Percentiles rank a stretch among this genome's conserved stretches.
phyloP scores from a whole-genome alignment of 2,113 vertebrate species.

The Mola mola region DNA sequence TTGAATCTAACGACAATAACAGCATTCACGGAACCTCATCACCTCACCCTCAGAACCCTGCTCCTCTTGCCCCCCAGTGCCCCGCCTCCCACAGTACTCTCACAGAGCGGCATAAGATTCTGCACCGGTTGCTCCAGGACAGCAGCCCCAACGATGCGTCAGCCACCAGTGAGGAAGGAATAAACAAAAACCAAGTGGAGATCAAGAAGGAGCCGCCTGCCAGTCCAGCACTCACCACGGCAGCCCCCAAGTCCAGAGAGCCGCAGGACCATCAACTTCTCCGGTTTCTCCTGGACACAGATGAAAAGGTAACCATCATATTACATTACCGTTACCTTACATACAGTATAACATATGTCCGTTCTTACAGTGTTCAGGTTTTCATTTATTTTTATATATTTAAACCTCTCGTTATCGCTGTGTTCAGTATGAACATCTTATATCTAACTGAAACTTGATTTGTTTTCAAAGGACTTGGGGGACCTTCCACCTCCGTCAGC shows the following conservation, averaged over 20 bases:
- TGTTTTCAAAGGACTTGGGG: slow-evolving; percentile 79
- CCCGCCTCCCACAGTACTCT: slow-evolving; percentile 93
- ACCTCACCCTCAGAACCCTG: slow-evolving; percentile 66
- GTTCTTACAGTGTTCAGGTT: too few species aligned
- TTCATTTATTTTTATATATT: background rate
- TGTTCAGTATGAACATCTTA: background rate
- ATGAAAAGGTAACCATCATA: slow-evolving; percentile 81
- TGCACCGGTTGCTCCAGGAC: slow-evolving; percentile 94
- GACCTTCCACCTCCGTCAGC: slow-evolving; percentile 84
- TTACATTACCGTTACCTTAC: too few species aligned
- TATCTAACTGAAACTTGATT: background rate
- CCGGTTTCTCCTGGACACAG: slow-evolving; percentile 93
- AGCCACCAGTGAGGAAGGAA: slow-evolving; percentile 50
- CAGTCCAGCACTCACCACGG: slow-evolving; percentile 57
- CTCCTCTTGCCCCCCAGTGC: slow-evolving; percentile 81
- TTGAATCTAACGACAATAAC: slow-evolving; percentile 35
- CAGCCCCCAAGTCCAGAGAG: slow-evolving; percentile 77
- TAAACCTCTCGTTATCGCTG: background rate
- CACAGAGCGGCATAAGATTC: slow-evolving; percentile 93
- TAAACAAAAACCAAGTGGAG: slow-evolving; percentile 58
- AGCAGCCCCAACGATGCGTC: slow-evolving; percentile 88
- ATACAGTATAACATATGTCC: too few species aligned
- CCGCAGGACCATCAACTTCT: slow-evolving; percentile 95
- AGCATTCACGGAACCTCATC: slow-evolving; percentile 50
- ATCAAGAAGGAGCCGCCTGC: slow-evolving; percentile 85